These are phyloP conservation scores for Nematostella vectensis DNA, from an alignment of 92 coral and sea anemone species.

Conservation along the genomic window DNA sequence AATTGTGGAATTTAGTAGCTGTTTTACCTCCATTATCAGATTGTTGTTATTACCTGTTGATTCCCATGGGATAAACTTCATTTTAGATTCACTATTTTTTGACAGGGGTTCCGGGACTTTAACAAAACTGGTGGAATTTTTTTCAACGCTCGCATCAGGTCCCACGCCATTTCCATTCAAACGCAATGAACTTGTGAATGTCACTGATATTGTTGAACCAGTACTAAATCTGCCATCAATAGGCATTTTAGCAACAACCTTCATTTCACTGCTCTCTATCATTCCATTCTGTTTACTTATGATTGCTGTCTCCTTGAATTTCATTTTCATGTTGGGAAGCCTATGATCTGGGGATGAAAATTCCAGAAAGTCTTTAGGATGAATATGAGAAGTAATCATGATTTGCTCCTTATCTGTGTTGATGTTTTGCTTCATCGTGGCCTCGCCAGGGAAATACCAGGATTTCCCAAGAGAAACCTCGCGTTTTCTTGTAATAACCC, in stretches of 20 bases:
- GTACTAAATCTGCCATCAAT: conserved; percentile 6
- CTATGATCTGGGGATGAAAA: conserved; percentile 7
- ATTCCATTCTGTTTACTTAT: conserved; percentile 45
- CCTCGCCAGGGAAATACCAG: conserved; percentile 35
- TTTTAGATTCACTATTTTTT: not conserved
- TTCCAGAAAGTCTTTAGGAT: conserved; percentile 26
- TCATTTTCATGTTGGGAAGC: conserved; percentile 6
- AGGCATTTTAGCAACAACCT: conserved; percentile 23
- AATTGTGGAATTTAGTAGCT: conserved; percentile 13
- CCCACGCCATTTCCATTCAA: not conserved
- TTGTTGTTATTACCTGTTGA: conserved; percentile 13
- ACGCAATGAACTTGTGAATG: conserved; percentile 17
- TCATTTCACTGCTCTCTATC: conserved; percentile 27
- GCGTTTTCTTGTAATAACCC: conserved; percentile 23
- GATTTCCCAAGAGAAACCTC: conserved; percentile 14
- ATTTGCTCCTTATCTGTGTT: conserved; percentile 23
- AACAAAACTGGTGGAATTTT: not conserved
- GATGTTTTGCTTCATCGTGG: conserved; percentile 26
- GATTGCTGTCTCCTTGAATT: conserved; percentile 41
- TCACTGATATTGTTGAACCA: conserved; percentile 1
- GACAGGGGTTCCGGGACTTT: conserved; percentile 1
- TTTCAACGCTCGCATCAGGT: not conserved
- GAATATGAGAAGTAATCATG: conserved; percentile 20
- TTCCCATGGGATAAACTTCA: conserved; percentile 3
- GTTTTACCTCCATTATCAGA: conserved; percentile 11